Evolutionary conservation across 1,140 invertebrate genomes (phyloP), one percentile per base, ranked within the genome.

Genomic region (Teleopsis dalmanni): DNA sequence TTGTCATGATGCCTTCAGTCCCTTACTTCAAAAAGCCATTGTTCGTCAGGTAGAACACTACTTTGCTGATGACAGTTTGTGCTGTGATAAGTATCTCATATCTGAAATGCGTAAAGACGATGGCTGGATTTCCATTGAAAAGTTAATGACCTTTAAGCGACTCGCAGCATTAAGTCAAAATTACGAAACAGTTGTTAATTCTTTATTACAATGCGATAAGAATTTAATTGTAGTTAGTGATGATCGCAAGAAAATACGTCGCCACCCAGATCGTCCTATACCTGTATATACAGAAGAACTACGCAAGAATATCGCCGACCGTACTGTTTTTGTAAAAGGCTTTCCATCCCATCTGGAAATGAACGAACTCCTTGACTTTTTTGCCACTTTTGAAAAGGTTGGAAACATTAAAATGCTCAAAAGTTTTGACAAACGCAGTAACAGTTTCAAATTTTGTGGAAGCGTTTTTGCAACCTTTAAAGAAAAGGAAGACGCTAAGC

Each of bases 271-370:
- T 14, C 76, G 82, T 53, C 88, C 91, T 0, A 59, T 95, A 3
- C 93, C 92, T n/a, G 84, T 86, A 52, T 83, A 87, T 62, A 84
- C 87, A 59, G 87, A 91, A 52, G 84, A 88, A 51, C 81, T 85
- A 33, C 81, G 82, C 57, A 86, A 92, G 58, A 83, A 88, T 54
- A 72, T 93, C 11, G 78, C 80, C 57, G 72, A 73, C 3, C 78
- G 86, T 48, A 89, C 91, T 41, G 77, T 90, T 19, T 97, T 97
- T 73, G 78, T 83, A 22, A 96, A 96, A 78, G 90, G 90, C 35
- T 96, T 97, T 61, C 84, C 88, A 3, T 70, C 78, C 41, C 81
- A 86, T 18, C 71, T 74, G 0, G 76, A 73, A 8, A 76, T 96
- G 11, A 81, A 88, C 58, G 76, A 82, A 1, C 66, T 95, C 3